Percentiles rank a stretch among this genome's conserved stretches.
Evolutionary conservation across 23 tunicate genomes (phyloP).

Genomic region (Oikopleura dioica): DNA sequence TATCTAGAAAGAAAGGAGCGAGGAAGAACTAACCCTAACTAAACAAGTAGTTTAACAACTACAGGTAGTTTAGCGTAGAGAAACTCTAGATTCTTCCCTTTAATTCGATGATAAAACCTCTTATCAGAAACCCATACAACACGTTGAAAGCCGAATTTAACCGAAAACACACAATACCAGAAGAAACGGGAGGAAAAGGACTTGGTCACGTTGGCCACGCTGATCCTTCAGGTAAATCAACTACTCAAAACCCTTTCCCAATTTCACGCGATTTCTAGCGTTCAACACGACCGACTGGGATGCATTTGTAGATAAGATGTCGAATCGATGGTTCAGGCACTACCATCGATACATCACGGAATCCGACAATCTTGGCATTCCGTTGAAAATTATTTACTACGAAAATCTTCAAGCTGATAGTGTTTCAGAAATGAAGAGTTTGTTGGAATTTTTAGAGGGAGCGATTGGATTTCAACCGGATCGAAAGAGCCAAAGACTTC

Average conservation of each 20-base stretch:
- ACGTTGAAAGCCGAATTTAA: conserved; percentile 23
- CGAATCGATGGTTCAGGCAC: not conserved
- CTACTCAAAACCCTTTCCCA: not conserved
- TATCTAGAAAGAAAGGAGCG: too few relatives aligned
- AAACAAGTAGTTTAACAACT: too few relatives aligned
- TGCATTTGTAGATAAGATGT: not conserved
- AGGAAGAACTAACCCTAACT: too few relatives aligned
- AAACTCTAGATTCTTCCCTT: too few relatives aligned
- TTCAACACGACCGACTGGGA: not conserved
- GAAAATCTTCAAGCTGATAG: not conserved
- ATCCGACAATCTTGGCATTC: not conserved
- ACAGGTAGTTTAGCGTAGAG: too few relatives aligned
- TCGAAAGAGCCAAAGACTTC: not conserved
- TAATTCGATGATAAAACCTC: too few relatives aligned
- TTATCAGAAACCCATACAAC: conserved; percentile 20
- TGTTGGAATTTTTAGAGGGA: not conserved
- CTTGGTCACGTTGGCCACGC: conserved; percentile 7
- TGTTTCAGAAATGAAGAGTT: not conserved
- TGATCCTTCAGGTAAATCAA: not conserved
- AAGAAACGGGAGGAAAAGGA: not conserved
- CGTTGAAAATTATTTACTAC: not conserved
- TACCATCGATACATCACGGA: not conserved
- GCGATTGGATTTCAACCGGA: not conserved
- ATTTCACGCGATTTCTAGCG: not conserved
- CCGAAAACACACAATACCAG: conserved; percentile 2